Conservation (phyloP, 2,888 invertebrate genomes). For the Schizaphis graminum region DNA sequence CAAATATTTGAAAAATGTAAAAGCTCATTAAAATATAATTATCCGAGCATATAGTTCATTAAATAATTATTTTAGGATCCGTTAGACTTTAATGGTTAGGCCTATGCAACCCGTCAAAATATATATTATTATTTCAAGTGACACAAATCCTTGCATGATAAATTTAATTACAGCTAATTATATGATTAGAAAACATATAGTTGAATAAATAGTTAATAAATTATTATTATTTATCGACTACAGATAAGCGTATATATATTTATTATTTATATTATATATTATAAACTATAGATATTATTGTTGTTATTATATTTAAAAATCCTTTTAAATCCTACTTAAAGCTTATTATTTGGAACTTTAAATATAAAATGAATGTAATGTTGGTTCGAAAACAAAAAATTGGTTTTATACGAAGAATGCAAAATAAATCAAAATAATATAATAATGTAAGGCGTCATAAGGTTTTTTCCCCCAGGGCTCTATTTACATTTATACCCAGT, state of each 20-base stretch:
- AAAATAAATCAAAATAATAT: not conserved
- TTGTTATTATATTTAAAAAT: not conserved
- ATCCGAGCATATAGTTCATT: not conserved
- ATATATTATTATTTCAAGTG: not conserved
- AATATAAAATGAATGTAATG: not conserved
- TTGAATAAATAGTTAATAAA: not conserved
- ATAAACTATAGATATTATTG: not conserved
- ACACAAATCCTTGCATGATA: not conserved
- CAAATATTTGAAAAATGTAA: not conserved
- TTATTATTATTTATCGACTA: not conserved
- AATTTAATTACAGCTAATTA: not conserved
- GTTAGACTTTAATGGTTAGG: not conserved
- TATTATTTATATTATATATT: not conserved
- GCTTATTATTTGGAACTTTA: not conserved
- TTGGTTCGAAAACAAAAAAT: not conserved
- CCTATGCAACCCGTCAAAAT: not conserved
- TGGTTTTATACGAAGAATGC: not conserved
- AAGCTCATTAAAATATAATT: not conserved
- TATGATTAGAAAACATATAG: not conserved
- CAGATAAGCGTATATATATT: not conserved
- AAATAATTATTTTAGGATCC: not conserved
- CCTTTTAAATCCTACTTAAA: not conserved
- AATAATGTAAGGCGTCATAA: not conserved
- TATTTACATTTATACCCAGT: not conserved
- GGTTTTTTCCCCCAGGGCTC: not conserved